Percentiles rank a stretch among this genome's conserved stretches.
These are phyloP conservation scores for Drosophila punjabiensis DNA, from an alignment of 1,140 invertebrate species.

Conservation along the genomic window DNA sequence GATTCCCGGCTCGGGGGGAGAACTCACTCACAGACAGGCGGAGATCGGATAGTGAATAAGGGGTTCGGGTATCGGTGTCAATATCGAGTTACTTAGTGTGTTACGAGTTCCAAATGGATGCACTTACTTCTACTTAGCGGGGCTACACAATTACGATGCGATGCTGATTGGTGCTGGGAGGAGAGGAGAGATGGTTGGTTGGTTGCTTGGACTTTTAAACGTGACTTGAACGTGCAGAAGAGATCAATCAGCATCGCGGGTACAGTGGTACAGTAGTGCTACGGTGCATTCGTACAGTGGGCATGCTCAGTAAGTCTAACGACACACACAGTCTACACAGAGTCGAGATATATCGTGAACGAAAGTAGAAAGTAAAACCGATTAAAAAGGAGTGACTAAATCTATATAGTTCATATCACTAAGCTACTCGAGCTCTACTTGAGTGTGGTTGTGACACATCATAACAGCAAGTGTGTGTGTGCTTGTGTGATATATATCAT, in stretches of 20 bases:
- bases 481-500: constrained; percentile 2
- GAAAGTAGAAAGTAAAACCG: constrained; percentile 68
- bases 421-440: constrained; percentile 32
- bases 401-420: constrained; percentile 23
- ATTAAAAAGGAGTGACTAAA: constrained; percentile 47
- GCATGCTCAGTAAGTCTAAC: constrained; percentile 46
- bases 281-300: constrained; percentile 51
- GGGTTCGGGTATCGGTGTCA: constrained; percentile 34
- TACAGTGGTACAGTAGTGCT: constrained; percentile 39
- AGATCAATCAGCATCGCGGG: constrained; percentile 47
- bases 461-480: constrained; percentile 8
- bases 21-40: constrained; percentile 67
- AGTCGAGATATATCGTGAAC: constrained; percentile 37
- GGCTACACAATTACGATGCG: constrained; percentile 61
- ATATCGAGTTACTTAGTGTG: constrained; percentile 36
- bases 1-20: constrained; percentile 25
- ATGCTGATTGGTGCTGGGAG: constrained; percentile 42
- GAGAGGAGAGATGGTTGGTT: constrained; percentile 55
- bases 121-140: constrained; percentile 60
- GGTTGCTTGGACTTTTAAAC: neutral
- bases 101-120: constrained; percentile 36
- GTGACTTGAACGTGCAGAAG: constrained; percentile 68
- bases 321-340: constrained; percentile 58
- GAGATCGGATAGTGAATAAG: constrained; percentile 29
- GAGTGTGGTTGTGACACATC: constrained; percentile 17